Evolutionary conservation across 2,113 vertebrate genomes (phyloP).

Genomic region (Pogona vitticeps): DNA sequence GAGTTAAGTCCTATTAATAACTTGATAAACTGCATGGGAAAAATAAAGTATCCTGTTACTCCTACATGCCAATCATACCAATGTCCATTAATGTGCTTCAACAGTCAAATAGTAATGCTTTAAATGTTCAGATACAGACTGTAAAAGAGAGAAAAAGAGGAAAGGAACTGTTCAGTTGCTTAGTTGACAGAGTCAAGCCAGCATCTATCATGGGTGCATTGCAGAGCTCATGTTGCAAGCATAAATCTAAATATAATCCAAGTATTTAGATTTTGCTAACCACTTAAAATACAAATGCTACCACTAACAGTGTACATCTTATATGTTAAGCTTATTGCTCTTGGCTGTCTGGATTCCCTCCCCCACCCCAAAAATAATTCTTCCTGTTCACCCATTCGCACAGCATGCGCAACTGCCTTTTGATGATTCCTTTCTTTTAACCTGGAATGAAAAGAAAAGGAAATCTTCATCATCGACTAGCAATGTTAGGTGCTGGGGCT

Average conservation of each 20-base stretch:
- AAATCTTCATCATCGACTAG: background rate
- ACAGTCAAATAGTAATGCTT: background rate
- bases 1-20: background rate
- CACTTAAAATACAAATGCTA: background rate
- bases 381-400: background rate
- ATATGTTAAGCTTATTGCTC: fast-evolving
- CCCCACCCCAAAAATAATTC: background rate
- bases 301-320: fast-evolving
- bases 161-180: background rate
- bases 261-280: background rate
- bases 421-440: background rate
- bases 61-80: background rate
- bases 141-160: background rate
- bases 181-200: background rate
- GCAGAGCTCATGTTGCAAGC: background rate
- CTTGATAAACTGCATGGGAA: background rate
- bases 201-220: background rate
- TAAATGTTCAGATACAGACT: background rate
- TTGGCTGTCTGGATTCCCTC: background rate
- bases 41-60: background rate
- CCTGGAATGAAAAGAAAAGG: background rate
- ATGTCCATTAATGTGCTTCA: background rate
- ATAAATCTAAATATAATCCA: background rate
- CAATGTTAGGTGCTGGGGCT: background rate
- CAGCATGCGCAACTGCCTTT: fast-evolving